Evolutionary conservation across 2,888 invertebrate species (phyloP).

Genomic region (Microctonus hyperodae): DNA sequence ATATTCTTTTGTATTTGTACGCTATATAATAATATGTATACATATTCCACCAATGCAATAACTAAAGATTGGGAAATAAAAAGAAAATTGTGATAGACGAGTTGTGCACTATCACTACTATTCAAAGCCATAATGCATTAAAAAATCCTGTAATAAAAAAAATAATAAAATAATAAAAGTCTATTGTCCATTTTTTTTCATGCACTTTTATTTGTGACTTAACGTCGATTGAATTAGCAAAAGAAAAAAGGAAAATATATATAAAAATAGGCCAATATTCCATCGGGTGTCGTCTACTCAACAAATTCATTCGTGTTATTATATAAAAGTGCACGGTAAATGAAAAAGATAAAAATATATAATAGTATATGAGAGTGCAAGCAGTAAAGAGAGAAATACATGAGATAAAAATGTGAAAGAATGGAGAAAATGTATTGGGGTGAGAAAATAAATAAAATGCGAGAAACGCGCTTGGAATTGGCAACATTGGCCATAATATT

Average conservation of each 20-base stretch:
- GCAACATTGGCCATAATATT: constrained; percentile 20
- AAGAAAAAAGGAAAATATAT: constrained; percentile 16
- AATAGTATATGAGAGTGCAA: not conserved
- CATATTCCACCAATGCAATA: not conserved
- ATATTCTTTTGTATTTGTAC: too few species aligned
- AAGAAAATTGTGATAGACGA: not conserved
- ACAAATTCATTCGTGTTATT: constrained; percentile 18
- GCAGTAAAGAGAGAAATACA: not conserved
- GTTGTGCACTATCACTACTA: constrained; percentile 26
- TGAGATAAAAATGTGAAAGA: not conserved
- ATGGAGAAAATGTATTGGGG: not conserved
- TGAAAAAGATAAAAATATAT: constrained; percentile 12
- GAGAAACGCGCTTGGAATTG: constrained; percentile 21
- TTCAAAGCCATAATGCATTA: constrained; percentile 11
- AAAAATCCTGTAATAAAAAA: constrained; percentile 8
- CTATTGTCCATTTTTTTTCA: not conserved
- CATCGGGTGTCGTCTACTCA: constrained; percentile 15
- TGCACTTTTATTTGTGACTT: not conserved
- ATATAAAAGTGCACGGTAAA: constrained; percentile 7
- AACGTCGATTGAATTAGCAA: not conserved
- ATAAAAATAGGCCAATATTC: constrained; percentile 22
- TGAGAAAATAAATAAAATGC: constrained; percentile 1
- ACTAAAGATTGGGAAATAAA: not conserved
- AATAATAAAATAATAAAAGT: too few species aligned
- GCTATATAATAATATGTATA: too few species aligned